A percentile compares a stretch with the other conserved stretches of the same genome.
These are phyloP conservation scores for Ameiurus melas DNA, from an alignment of 2,113 vertebrate genomes.

Conservation along the genomic window DNA sequence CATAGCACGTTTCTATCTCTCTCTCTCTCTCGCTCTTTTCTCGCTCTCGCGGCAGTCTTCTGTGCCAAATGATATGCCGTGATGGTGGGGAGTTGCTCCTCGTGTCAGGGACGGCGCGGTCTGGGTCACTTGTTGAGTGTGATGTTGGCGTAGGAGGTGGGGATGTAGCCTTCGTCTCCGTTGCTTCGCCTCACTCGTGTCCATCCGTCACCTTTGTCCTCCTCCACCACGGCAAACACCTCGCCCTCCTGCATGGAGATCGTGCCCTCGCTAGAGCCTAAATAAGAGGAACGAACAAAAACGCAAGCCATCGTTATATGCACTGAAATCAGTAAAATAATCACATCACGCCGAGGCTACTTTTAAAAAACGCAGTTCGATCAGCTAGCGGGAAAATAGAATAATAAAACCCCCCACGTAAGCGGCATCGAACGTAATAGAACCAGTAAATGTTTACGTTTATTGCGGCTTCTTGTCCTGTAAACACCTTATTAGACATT, in stretches of 20 bases:
- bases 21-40: neutral
- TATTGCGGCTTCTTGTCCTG: neutral
- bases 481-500: neutral
- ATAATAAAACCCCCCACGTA: too few species aligned
- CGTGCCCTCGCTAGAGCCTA: constrained; percentile 87
- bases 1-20: neutral
- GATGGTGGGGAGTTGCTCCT: constrained; percentile 30
- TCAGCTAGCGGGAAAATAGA: neutral
- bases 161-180: constrained; percentile 86
- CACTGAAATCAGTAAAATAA: neutral
- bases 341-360: neutral
- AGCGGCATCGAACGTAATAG: neutral
- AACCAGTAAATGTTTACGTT: neutral
- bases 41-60: neutral
- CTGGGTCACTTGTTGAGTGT: constrained; percentile 69
- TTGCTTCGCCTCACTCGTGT: constrained; percentile 82
- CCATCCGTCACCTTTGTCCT: constrained; percentile 90
- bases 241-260: constrained; percentile 87
- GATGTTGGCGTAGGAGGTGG: constrained; percentile 85
- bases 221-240: constrained; percentile 81
- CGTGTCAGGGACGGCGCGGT: constrained; percentile 13
- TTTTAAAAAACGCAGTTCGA: neutral
- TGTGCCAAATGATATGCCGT: constrained; percentile 28
- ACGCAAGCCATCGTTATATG: neutral
- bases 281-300: neutral